Base-by-base conservation (phyloP, 2,113 vertebrate species). In the Hystrix brachyura region DNA sequence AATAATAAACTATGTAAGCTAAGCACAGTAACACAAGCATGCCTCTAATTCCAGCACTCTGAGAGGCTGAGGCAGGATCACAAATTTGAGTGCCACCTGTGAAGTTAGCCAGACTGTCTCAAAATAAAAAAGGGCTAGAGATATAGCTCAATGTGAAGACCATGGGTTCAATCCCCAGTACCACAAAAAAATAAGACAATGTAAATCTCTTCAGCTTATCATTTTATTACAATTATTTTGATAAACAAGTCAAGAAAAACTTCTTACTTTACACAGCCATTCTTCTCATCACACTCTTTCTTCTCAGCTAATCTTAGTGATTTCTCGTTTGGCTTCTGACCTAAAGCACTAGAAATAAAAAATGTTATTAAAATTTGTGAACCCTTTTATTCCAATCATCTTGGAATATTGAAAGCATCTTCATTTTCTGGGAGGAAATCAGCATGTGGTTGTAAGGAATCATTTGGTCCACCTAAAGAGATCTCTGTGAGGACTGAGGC, bases 251-350 rank as follows among this genome's bases (percentile, higher is more conserved):
- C 19, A 92, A 96, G 60, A 9, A 85, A 79, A 48, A 51, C 55
- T 10, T 82, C 89, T 81, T 98, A 98, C 98, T 98, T 98, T 38
- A 97, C 80, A 95, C 95, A 97, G 89, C 80, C 76, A 29, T 97
- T 98, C 65, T 98, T 98, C 57, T 97, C 95, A 72, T 94, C 90
- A 13, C 57, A 83, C 38, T 95, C 94, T n/a, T 95, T 92, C 83
- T 98, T 97, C 65, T 96, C 97, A 12, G 94, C 32, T 87, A 90
- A 34, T 78, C 94, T 81, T 7, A 96, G 92, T 10, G 94, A 85
- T 60, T 97, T 93, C 69, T 94, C 92, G 57, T 38, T 43, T 93
- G 82, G 59, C 23, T 93, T 87, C 55, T 94, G 95, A 94, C 48
- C 64, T 38, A 81, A 94, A 78, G 43, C 57, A 62, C 98, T 98